A percentile compares a stretch with the other conserved stretches of the same genome.
These are phyloP conservation scores for Spheniscus mendiculus DNA, from an alignment of 2,113 vertebrate species.

Conservation along the genomic window DNA sequence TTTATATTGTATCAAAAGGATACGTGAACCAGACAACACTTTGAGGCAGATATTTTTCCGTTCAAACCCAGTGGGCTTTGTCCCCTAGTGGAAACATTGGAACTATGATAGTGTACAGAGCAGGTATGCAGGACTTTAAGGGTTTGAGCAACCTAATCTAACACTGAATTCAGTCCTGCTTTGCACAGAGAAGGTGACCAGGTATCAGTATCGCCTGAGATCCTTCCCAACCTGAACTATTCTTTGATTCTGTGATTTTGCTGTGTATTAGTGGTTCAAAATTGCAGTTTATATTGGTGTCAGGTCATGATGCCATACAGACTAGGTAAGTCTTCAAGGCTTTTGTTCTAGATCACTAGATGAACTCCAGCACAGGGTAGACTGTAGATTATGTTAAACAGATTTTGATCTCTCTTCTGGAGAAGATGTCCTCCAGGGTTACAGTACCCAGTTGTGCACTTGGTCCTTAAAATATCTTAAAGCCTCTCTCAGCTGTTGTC, in stretches of 20 bases:
- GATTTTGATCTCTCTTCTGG: not conserved
- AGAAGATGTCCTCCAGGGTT: not conserved
- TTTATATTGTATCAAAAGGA: not conserved
- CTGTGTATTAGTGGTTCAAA: not conserved
- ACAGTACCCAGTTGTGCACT: not conserved
- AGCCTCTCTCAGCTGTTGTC: not conserved
- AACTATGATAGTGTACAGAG: not conserved
- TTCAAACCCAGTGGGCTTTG: not conserved
- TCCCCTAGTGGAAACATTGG: not conserved
- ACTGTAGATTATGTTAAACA: not conserved
- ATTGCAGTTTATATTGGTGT: not conserved
- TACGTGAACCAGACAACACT: not conserved
- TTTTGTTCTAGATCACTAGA: not conserved
- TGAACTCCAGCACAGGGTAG: not conserved
- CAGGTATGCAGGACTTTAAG: not conserved
- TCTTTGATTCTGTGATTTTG: not conserved
- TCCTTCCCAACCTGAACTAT: not conserved
- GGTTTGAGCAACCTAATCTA: not conserved
- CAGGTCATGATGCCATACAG: no score
- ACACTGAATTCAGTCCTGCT: not conserved
- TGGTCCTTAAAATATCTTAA: not conserved
- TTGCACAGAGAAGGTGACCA: not conserved
- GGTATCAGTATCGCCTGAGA: no score
- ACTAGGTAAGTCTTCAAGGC: not conserved
- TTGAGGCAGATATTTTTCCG: not conserved